Conservation (phyloP, 2,797 vertebrate species). For the Eidolon dupreanum region DNA sequence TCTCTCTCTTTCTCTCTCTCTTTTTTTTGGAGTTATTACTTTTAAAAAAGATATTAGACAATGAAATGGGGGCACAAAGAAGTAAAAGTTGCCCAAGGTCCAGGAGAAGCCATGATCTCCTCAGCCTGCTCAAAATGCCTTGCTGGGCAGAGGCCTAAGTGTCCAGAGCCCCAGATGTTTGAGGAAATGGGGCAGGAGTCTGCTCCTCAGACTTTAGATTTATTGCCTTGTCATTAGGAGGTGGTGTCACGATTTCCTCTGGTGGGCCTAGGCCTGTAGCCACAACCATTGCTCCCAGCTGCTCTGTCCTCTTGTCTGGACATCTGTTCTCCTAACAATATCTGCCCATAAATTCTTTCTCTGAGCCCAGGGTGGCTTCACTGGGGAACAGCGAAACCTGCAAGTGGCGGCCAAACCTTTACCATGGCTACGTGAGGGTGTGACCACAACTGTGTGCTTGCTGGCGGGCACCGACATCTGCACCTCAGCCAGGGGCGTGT, state of each 20-base stretch:
- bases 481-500: background rate
- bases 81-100: background rate
- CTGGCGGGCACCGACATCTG: background rate
- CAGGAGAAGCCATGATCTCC: background rate
- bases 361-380: background rate
- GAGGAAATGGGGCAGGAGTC: background rate
- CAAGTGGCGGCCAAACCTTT: background rate
- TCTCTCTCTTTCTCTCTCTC: too few relatives aligned
- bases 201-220: background rate
- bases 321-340: constrained; percentile 65
- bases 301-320: constrained; percentile 14
- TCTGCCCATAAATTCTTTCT: constrained; percentile 48
- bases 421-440: background rate
- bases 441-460: background rate
- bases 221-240: background rate
- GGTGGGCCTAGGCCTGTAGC: background rate
- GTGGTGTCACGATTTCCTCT: background rate
- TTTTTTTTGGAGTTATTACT: background rate
- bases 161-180: background rate
- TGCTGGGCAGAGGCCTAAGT: background rate
- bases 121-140: background rate
- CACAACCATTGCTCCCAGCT: background rate
- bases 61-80: background rate
- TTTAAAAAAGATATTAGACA: background rate
- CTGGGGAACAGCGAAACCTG: constrained; percentile 9